Conservation (phyloP, 2,113 vertebrate genomes). For the Vulpes ferrilata region DNA sequence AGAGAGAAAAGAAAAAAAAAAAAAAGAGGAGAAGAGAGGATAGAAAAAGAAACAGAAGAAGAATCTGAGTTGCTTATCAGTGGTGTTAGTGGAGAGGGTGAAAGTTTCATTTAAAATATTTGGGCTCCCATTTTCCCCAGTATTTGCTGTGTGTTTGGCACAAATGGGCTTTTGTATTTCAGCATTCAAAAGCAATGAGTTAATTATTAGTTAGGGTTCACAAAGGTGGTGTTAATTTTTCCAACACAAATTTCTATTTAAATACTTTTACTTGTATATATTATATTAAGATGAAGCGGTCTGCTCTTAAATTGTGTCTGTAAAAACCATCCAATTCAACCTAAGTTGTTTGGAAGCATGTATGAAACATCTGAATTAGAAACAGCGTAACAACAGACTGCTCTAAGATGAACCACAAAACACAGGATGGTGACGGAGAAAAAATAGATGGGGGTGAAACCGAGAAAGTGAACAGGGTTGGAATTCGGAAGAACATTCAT, state of each 20-base stretch:
- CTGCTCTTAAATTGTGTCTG: slow-evolving; percentile 73
- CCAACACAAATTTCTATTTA: slow-evolving; percentile 62
- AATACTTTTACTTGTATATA: slow-evolving; percentile 45
- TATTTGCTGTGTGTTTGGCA: slow-evolving; percentile 73
- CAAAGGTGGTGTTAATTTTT: slow-evolving; percentile 65
- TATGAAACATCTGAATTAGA: slow-evolving; percentile 63
- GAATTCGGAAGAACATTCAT: not conserved
- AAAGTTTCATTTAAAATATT: slow-evolving; percentile 76
- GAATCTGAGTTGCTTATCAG: slow-evolving; percentile 83
- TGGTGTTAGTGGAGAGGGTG: slow-evolving; percentile 81
- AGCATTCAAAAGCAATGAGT: slow-evolving; percentile 65
- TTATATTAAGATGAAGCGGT: slow-evolving; percentile 58
- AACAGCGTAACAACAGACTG: slow-evolving; percentile 63
- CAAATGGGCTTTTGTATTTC: slow-evolving; percentile 65
- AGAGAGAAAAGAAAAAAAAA: slow-evolving; percentile 65
- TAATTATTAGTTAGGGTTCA: slow-evolving; percentile 67
- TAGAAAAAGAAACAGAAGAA: slow-evolving; percentile 83
- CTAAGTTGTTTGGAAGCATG: slow-evolving; percentile 48
- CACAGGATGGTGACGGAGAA: slow-evolving; percentile 68
- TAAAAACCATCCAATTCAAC: slow-evolving; percentile 65
- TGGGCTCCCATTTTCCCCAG: slow-evolving; percentile 79
- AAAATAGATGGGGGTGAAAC: slow-evolving; percentile 67
- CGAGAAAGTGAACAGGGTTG: slow-evolving; percentile 41
- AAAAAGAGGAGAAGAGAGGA: slow-evolving; percentile 76
- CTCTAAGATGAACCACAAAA: slow-evolving; percentile 71